These are phyloP conservation scores for human DNA, from an alignment of 2,113 vertebrate species.

Conservation along the genomic window DNA sequence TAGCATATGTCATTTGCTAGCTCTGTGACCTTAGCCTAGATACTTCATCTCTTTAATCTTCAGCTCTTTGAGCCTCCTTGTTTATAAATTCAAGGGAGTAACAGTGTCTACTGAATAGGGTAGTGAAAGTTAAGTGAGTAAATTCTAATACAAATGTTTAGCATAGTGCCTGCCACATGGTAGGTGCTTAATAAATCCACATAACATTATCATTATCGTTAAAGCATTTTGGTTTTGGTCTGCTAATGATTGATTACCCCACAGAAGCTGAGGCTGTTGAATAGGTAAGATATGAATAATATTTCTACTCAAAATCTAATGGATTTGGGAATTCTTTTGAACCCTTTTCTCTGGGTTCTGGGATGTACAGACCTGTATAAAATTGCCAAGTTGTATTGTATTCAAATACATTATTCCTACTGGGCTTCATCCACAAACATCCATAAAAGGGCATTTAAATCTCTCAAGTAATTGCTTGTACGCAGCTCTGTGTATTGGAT, in stretches of 20 bases:
- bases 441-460: not conserved
- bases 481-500: not conserved
- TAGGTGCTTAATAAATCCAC: not conserved
- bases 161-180: not conserved
- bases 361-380: not conserved
- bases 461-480: not conserved
- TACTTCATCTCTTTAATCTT: not conserved
- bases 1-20: not conserved
- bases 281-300: not conserved
- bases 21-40: not conserved
- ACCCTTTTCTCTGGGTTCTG: not conserved
- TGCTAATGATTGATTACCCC: not conserved
- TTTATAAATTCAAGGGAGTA: not conserved
- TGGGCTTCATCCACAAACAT: not conserved
- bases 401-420: not conserved
- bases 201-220: not conserved
- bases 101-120: not conserved
- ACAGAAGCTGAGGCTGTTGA: not conserved
- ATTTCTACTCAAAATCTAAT: conserved; percentile 41
- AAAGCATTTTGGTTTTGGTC: conserved; percentile 10
- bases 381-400: not conserved
- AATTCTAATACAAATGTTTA: conserved; percentile 29
- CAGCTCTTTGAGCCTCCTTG: not conserved
- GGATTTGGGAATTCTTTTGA: not conserved
- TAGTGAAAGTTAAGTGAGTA: not conserved